Base-by-base conservation (phyloP, 2,797 vertebrate genomes). In the Pseudochromis fuscus region DNA sequence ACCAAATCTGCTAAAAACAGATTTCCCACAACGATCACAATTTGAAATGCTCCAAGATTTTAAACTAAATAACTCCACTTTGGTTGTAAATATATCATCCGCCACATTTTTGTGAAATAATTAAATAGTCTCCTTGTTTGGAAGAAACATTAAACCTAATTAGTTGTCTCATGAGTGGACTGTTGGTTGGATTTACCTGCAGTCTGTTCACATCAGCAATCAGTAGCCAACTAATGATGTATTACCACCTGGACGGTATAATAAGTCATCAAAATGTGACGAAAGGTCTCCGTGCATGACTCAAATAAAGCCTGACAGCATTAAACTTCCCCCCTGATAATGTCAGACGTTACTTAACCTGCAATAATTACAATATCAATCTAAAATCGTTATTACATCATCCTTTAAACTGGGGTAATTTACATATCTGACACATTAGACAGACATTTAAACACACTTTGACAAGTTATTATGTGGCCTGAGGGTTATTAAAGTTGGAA, bases 301-400 rank as follows among this genome's bases (percentile, higher is more conserved):
- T 77, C 21, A 62, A 60, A 77, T 45, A 77, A 64, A 70, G 28
- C 30, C 53, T 53, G 62, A 50, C 19, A 49, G 37, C 48, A 45
- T 57, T 62, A 31, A 67, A 59, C 44, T 23, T 45, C 64, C 35
- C 28, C 51, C 10, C 24, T 58, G 19, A 64, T 51, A 38, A 67
- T 23, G 21, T 24, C 58, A 33, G 27, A 73, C 15, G 19, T 62
- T 49, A 51, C 37, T 73, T 50, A 63, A 74, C 30, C 51, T 64
- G 37, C 28, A 77, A 23, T 51, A 53, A 75, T 59, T 52, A 75
- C 13, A 44, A n/a, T 7, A 63, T 75, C 51, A 70, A 35, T 75
- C 53, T n/a, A 35, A 45, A 72, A 57, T 35, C n/a, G 28, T 55
- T 35, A 67, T 52, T 28, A 62, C 16, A 65, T 52, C 45, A 51